Percentiles rank a stretch among this genome's conserved stretches.
Evolutionary conservation across 2,113 vertebrate species (phyloP).

Genomic region (Edolisoma coerulescens): DNA sequence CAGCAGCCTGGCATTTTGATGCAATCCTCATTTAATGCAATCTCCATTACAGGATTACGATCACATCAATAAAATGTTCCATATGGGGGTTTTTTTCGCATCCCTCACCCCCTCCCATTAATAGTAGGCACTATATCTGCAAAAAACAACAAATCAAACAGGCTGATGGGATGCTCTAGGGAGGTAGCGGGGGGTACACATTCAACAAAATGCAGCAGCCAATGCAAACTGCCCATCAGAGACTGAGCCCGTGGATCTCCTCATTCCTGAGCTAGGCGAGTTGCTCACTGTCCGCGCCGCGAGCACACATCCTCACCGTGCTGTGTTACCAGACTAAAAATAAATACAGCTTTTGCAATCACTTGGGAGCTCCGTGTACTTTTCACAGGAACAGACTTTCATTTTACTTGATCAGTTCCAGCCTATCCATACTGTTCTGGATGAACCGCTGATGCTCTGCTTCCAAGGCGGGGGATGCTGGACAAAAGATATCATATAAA

Average conservation of each 20-base stretch:
- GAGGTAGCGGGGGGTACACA: neutral
- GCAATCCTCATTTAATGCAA: slow-evolving; percentile 60
- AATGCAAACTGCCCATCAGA: slow-evolving; percentile 14
- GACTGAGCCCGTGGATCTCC: neutral
- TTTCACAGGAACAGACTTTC: neutral
- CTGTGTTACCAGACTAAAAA: neutral
- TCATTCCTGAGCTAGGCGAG: neutral
- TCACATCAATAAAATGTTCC: slow-evolving; percentile 57
- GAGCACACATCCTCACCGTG: neutral
- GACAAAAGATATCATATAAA: neutral
- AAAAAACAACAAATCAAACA: neutral
- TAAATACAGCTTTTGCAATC: neutral
- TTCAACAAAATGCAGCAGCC: slow-evolving; percentile 14
- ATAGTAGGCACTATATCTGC: neutral
- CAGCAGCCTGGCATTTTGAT: slow-evolving; percentile 47
- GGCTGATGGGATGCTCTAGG: neutral
- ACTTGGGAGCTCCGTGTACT: neutral
- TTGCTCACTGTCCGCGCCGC: neutral
- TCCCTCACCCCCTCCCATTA: neutral
- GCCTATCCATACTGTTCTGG: neutral
- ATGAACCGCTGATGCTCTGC: neutral
- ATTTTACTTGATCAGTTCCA: slow-evolving; percentile 3
- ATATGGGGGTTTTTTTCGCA: neutral
- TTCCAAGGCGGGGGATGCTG: neutral
- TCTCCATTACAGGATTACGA: slow-evolving; percentile 65